phyloP scores from a whole-genome alignment of 2,888 invertebrate genomes.

The Himalopsyche tibetana region DNA sequence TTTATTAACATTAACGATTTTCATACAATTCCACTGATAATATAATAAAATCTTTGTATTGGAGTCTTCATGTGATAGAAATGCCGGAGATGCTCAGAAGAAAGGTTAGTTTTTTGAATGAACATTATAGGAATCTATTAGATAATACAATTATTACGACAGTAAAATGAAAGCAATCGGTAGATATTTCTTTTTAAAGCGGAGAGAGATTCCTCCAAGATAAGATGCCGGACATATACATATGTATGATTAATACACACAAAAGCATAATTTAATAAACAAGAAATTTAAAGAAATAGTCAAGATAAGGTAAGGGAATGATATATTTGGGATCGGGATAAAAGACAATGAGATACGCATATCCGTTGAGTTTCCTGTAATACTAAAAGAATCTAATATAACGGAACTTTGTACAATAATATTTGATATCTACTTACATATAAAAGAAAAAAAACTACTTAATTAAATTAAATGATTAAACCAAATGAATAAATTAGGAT shows the following conservation, averaged over 20 bases:
- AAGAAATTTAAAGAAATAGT: background rate
- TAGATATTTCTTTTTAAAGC: background rate
- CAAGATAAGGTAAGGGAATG: background rate
- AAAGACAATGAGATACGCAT: background rate
- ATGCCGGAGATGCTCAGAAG: background rate
- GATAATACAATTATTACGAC: background rate
- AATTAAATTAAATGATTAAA: background rate
- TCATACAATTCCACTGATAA: too few relatives aligned
- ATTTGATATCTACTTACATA: background rate
- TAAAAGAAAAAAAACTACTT: background rate
- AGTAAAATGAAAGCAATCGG: background rate
- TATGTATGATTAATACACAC: background rate
- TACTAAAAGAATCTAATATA: background rate
- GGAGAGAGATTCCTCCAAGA: background rate
- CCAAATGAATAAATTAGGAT: background rate
- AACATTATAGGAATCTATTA: background rate
- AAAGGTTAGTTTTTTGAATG: background rate
- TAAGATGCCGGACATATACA: background rate
- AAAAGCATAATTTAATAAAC: background rate
- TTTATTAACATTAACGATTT: too few relatives aligned
- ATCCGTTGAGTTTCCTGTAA: conserved; percentile 19
- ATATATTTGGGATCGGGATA: background rate
- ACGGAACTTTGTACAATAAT: background rate
- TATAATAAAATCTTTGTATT: too few relatives aligned
- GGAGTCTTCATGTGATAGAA: background rate